Percentiles rank a stretch among this genome's conserved stretches.
Conservation (phyloP, 2,797 vertebrate genomes). For the Coregonus ussuriensis region DNA sequence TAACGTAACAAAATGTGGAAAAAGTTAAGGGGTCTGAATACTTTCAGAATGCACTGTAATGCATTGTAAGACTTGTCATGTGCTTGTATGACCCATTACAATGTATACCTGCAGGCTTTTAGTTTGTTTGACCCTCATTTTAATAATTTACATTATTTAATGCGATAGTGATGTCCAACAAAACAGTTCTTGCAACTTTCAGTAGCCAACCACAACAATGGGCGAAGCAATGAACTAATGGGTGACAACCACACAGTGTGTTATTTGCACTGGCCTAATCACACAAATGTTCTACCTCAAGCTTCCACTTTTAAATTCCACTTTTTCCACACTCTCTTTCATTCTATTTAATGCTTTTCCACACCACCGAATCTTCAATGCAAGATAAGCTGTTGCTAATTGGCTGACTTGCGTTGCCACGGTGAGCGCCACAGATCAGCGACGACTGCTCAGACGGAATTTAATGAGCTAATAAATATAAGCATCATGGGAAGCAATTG, state of each 20-base stretch:
- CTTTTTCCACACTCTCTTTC: not conserved
- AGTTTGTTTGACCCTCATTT: not conserved
- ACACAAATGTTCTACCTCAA: not conserved
- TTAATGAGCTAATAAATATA: slow-evolving; percentile 76
- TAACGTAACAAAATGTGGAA: too few relatives aligned
- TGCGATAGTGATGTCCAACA: not conserved
- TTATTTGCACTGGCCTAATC: not conserved
- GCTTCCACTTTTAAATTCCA: not conserved
- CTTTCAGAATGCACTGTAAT: too few relatives aligned
- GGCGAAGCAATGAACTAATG: not conserved
- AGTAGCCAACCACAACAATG: not conserved
- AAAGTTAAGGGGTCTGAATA: too few relatives aligned
- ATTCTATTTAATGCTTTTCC: slow-evolving; percentile 60
- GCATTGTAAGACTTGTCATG: too few relatives aligned
- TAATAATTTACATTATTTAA: not conserved
- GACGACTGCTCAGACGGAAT: slow-evolving; percentile 57
- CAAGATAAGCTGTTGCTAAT: slow-evolving; percentile 75
- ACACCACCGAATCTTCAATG: slow-evolving; percentile 59
- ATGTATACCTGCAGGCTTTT: too few relatives aligned
- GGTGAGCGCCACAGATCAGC: slow-evolving; percentile 74
- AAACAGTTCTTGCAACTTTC: not conserved
- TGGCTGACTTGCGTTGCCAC: slow-evolving; percentile 64
- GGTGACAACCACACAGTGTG: not conserved
- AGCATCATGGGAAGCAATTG: slow-evolving; percentile 69
- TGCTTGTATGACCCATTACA: too few relatives aligned